These are phyloP conservation scores for Neoarius graeffei DNA, from an alignment of 2,113 vertebrate species.

Conservation along the genomic window DNA sequence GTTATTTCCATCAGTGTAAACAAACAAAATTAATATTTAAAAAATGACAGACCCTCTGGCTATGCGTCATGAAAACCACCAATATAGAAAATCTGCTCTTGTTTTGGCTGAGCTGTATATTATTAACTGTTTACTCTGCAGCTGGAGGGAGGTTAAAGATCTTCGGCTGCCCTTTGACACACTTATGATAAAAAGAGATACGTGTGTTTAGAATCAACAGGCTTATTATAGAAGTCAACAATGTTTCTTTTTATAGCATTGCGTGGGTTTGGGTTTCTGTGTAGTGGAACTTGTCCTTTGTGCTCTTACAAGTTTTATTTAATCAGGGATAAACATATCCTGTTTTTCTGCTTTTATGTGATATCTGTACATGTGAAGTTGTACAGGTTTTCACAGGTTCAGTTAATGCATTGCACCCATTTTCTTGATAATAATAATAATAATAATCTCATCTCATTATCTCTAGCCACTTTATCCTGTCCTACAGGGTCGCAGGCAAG, in stretches of 20 bases:
- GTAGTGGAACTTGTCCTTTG: constrained; percentile 12
- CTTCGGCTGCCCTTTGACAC: constrained; percentile 33
- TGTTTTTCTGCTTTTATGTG: background rate
- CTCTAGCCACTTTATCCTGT: too few relatives aligned
- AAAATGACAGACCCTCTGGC: background rate
- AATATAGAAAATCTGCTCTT: background rate
- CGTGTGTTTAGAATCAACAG: constrained; percentile 27
- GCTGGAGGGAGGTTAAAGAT: background rate
- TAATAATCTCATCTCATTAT: too few relatives aligned
- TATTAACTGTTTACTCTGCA: background rate
- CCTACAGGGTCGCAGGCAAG: too few relatives aligned
- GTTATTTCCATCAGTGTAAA: background rate
- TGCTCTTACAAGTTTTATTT: background rate
- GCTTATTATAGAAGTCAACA: constrained; percentile 40
- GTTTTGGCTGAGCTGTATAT: background rate
- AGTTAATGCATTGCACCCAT: background rate
- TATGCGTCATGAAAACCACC: background rate
- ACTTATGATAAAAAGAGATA: constrained; percentile 27
- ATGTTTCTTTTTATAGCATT: constrained; percentile 32
- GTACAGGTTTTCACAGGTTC: background rate
- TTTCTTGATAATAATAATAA: background rate
- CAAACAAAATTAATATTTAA: background rate
- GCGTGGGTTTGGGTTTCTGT: constrained; percentile 18
- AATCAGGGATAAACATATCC: constrained; percentile 1
- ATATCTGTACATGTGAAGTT: constrained; percentile 6